These are phyloP conservation scores for Aproaerema taeniolella DNA, from an alignment of 2,888 invertebrate species.

Conservation along the genomic window DNA sequence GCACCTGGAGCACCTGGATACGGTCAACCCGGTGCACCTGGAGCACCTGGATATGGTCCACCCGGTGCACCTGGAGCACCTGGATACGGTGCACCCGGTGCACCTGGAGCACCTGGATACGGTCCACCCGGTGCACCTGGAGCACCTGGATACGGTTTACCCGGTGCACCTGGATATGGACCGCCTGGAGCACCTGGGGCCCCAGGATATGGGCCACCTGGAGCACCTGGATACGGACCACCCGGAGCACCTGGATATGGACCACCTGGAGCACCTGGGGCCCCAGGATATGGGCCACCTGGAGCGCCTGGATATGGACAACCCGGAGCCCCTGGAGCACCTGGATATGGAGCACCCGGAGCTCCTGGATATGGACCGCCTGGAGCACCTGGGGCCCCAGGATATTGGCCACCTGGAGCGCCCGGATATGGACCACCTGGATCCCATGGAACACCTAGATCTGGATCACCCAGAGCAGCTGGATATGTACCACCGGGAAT, in stretches of 20 bases:
- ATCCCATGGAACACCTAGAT: too few species aligned
- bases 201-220: not conserved
- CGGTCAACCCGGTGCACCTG: not conserved
- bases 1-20: not conserved
- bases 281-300: not conserved
- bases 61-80: not conserved
- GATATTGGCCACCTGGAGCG: too few species aligned
- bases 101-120: not conserved
- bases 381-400: not conserved
- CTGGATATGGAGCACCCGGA: too few species aligned
- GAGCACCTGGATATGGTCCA: not conserved
- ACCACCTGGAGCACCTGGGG: not conserved
- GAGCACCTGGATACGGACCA: not conserved
- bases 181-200: not conserved
- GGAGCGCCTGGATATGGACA: not conserved
- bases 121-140: constrained; percentile 1
- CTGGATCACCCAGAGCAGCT: too few species aligned
- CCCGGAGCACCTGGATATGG: too few species aligned
- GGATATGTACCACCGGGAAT: too few species aligned
- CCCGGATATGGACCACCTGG: too few species aligned
- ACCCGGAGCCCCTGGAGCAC: too few species aligned
- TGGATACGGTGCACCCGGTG: not conserved
- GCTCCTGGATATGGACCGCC: too few species aligned
- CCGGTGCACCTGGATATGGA: not conserved
- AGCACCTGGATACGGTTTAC: not conserved